Conservation (phyloP, 2,888 invertebrate genomes). For the Crocallis elinguaria region DNA sequence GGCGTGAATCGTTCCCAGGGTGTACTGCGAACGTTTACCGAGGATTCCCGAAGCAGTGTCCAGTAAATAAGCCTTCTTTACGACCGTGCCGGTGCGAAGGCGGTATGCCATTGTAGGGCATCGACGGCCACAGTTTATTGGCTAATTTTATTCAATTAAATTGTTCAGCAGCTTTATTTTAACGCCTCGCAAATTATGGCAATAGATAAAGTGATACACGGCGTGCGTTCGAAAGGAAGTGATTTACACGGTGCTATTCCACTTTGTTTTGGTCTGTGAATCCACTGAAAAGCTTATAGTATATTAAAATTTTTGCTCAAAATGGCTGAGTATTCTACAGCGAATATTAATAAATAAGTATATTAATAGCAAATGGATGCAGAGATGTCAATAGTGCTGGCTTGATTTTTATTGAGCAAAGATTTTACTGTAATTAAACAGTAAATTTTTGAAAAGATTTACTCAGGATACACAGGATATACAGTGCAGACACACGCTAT, state of each 20-base stretch:
- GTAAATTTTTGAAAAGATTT: no score
- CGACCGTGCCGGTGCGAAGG: conserved; percentile 56
- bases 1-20: conserved; percentile 55
- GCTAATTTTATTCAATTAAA: conserved; percentile 84
- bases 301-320: background rate
- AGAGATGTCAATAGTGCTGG: no score
- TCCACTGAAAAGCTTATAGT: conserved; percentile 7
- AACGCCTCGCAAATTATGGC: conserved; percentile 75
- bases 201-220: conserved; percentile 69
- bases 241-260: conserved; percentile 54
- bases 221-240: conserved; percentile 48
- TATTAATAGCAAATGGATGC: no score
- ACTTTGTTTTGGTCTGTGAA: conserved; percentile 2
- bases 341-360: no score
- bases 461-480: no score
- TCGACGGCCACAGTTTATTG: conserved; percentile 78
- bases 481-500: no score
- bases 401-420: no score
- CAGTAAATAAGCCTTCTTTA: conserved; percentile 78
- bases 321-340: no score
- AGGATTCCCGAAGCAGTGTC: conserved; percentile 67
- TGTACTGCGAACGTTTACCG: conserved; percentile 70
- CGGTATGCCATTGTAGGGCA: conserved; percentile 81
- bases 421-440: no score
- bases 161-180: conserved; percentile 65